Base-by-base conservation (phyloP, 2,888 invertebrate species). In the Scaptomyza flava region DNA sequence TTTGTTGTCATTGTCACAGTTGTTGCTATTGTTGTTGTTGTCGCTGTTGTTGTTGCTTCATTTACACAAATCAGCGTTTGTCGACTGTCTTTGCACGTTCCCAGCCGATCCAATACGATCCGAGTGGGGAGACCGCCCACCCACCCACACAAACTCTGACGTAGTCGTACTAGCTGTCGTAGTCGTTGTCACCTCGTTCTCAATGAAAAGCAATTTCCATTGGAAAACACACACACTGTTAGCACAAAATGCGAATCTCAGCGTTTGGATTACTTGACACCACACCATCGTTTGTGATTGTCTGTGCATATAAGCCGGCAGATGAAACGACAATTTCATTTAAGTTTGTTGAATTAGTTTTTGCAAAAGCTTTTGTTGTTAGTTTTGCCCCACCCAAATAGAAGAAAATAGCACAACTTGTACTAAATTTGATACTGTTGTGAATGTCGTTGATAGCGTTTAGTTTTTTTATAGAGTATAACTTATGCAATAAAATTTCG, bases 191-290 rank as follows among this genome's bases (percentile, higher is more conserved):
- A 69, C 52, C 50, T 66, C 65, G 72, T 66, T 79, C 64, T 72
- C 82, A 85, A 79, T 85, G 82, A 77, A 82, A 81, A 79, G 73
- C 62, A 73, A 12, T 82, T 82, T 87, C 71, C 87, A 80, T 70
- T 70, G 84, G 81, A 71, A 77, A 75, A 52, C 34, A 76, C 70
- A 68, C 59, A 67, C 62, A 58, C 27, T 27, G 34, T 65, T 41
- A 72, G 36, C 67, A 53, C 34, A 48, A 36, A 58, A 41, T 17
- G 41, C 17, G 41, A 41, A 41, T 41, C 41, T 41, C 41, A 41
- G 41, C 41, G 75, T 68, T 68, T 74, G 75, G 78, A 83, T 83
- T 81, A 85, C 72, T 85, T 79, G 61, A 23, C 54, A 27, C 52
- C 23, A 51, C 41, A 59, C 43, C 17, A 42, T 14, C 30, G 51